phyloP scores from a whole-genome alignment of 1,140 invertebrate species.

The Batillaria attramentaria region DNA sequence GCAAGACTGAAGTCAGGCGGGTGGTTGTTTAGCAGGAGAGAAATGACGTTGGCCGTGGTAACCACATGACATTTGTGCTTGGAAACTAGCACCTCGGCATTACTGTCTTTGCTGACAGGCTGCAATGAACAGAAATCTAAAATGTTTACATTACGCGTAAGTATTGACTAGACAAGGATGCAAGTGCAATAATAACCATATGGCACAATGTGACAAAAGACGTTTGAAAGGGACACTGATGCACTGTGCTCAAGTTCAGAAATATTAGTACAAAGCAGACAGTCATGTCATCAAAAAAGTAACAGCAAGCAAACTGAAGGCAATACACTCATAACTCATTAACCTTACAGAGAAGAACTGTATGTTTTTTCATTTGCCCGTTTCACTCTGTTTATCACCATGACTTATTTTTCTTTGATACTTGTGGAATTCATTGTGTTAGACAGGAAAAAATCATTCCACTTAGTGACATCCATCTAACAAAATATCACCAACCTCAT shows the following conservation, averaged over 20 bases:
- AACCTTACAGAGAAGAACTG: no score
- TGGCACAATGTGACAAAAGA: no score
- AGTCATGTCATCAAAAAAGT: no score
- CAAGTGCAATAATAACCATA: no score
- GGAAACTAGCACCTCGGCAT: slow-evolving; percentile 7
- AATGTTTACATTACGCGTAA: no score
- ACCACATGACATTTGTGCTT: slow-evolving; percentile 22
- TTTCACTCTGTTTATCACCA: background rate
- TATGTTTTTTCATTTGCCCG: background rate
- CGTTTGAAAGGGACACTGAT: no score
- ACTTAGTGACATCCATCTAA: background rate
- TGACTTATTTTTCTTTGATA: background rate
- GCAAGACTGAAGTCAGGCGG: background rate
- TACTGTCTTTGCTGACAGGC: slow-evolving; percentile 13
- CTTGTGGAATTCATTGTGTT: background rate
- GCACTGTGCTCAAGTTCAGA: background rate
- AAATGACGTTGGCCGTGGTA: slow-evolving; percentile 22
- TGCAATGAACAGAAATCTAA: background rate
- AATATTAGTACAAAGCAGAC: no score
- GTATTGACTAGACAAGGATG: no score
- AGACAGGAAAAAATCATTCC: background rate
- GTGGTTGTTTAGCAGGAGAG: slow-evolving; percentile 18
- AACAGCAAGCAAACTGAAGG: no score
- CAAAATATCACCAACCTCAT: background rate
- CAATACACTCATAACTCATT: no score